These are phyloP conservation scores for Pyrochroa serraticornis DNA, from an alignment of 2,888 invertebrate genomes.

Conservation along the genomic window DNA sequence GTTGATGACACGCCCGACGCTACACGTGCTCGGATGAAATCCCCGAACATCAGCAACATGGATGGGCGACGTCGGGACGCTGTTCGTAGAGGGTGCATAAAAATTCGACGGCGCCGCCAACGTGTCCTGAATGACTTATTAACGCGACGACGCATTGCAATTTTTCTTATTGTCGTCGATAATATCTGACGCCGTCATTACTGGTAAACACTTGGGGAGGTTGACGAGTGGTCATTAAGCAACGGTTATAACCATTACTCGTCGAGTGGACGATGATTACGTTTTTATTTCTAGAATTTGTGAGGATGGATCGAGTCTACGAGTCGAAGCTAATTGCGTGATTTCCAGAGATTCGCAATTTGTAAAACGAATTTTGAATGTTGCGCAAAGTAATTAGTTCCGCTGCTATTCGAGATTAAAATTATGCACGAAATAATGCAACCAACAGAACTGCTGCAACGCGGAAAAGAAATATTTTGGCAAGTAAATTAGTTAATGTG, in stretches of 20 bases:
- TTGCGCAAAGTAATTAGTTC: no score
- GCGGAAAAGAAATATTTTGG: no score
- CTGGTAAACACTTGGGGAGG: constrained; percentile 20
- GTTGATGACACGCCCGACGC: constrained; percentile 20
- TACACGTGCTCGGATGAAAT: constrained; percentile 23
- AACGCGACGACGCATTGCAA: constrained; percentile 20
- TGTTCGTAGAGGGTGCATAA: constrained; percentile 29
- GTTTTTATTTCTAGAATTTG: no score
- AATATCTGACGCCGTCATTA: constrained; percentile 26
- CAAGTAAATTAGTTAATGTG: no score
- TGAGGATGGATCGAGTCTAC: no score
- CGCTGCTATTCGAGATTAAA: no score
- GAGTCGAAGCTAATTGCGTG: no score
- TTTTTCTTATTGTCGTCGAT: constrained; percentile 25
- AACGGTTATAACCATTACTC: constrained; percentile 19
- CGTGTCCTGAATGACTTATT: constrained; percentile 29
- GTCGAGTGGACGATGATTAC: not conserved
- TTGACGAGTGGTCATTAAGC: constrained; percentile 19
- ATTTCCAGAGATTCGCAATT: no score
- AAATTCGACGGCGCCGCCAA: constrained; percentile 25
- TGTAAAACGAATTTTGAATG: no score
- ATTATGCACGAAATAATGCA: no score
- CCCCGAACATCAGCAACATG: constrained; percentile 27
- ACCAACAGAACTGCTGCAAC: no score
- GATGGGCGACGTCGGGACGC: constrained; percentile 12